Percentiles rank a stretch among this genome's conserved stretches.
These are phyloP conservation scores for Lasioglossum albipes DNA, from an alignment of 1,140 invertebrate genomes.

Conservation along the genomic window DNA sequence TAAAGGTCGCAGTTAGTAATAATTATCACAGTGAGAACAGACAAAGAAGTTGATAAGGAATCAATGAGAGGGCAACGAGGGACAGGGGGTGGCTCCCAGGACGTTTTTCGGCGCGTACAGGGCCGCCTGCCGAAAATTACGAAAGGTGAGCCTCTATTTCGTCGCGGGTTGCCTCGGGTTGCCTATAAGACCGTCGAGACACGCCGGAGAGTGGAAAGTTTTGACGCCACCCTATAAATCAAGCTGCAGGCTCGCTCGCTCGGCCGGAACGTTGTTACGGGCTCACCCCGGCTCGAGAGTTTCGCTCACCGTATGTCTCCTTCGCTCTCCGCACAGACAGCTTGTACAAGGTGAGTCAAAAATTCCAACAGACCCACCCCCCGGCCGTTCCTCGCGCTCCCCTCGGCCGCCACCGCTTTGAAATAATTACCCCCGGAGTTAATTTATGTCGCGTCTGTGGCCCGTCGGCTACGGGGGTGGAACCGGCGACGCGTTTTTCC, in stretches of 20 bases:
- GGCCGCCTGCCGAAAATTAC: constrained; percentile 61
- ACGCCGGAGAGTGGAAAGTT: constrained; percentile 75
- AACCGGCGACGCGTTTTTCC: constrained; percentile 35
- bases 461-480: constrained; percentile 1
- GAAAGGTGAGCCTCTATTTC: constrained; percentile 67
- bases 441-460: constrained; percentile 54
- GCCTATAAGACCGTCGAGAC: constrained; percentile 59
- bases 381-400: constrained; percentile 1
- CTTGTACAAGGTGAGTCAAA: constrained; percentile 68
- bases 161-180: constrained; percentile 38
- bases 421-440: constrained; percentile 57
- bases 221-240: constrained; percentile 79
- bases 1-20: no score
- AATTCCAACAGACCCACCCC: constrained; percentile 56
- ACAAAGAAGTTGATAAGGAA: neutral
- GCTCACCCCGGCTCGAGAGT: constrained; percentile 61
- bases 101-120: constrained; percentile 20
- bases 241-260: constrained; percentile 66
- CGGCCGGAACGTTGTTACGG: constrained; percentile 65
- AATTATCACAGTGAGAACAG: no score
- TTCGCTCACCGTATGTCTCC: constrained; percentile 73
- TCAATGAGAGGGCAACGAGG: neutral
- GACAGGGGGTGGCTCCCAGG: no score
- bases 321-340: constrained; percentile 61
- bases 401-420: constrained; percentile 43